phyloP scores from a whole-genome alignment of 2,113 vertebrate genomes.

The Barbus barbus region DNA sequence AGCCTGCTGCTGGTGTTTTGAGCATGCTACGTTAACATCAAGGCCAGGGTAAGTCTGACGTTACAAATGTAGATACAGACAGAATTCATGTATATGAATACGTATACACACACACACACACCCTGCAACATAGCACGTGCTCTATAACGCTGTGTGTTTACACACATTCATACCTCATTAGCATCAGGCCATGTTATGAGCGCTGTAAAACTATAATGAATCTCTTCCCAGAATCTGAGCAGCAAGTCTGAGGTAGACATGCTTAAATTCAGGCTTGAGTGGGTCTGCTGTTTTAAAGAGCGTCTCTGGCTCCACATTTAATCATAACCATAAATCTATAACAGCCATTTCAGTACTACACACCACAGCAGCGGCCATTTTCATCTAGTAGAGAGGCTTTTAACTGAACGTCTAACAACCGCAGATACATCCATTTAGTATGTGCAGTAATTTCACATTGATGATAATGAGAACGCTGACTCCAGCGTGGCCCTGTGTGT shows the following conservation, averaged over 20 bases:
- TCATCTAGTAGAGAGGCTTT: conserved; percentile 18
- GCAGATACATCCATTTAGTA: conserved; percentile 45
- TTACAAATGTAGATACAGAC: background rate
- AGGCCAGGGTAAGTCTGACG: background rate
- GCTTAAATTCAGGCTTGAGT: conserved; percentile 13
- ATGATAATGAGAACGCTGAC: conserved; percentile 46
- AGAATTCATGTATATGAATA: background rate
- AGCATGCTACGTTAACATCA: background rate
- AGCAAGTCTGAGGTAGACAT: background rate
- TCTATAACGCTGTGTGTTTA: background rate
- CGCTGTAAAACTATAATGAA: background rate
- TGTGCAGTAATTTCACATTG: conserved; percentile 20
- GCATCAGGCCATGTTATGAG: conserved; percentile 1
- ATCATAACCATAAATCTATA: conserved; percentile 40
- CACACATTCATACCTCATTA: background rate
- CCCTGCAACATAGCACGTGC: background rate
- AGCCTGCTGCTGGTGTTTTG: background rate
- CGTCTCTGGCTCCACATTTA: conserved; percentile 36
- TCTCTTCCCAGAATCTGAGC: conserved; percentile 26
- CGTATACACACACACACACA: background rate
- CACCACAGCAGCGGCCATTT: conserved; percentile 24
- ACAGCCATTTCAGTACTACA: conserved; percentile 26
- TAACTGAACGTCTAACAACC: conserved; percentile 35
- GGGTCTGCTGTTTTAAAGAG: background rate
- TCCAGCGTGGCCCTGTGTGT: conserved; percentile 39